Evolutionary conservation across 2,113 vertebrate genomes (phyloP).

Genomic region (Zosterops pallidus): DNA sequence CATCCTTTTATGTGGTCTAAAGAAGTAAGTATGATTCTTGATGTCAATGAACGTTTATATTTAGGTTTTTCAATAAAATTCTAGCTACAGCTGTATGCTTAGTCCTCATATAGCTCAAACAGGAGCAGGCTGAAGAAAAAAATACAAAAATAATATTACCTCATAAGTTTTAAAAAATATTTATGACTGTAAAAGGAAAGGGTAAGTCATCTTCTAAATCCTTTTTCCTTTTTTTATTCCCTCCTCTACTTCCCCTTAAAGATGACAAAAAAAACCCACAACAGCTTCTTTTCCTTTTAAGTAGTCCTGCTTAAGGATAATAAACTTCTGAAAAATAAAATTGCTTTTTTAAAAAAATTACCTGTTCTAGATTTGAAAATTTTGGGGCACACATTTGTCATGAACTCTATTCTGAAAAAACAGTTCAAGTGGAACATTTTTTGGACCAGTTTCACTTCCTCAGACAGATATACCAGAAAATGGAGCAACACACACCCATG

Average conservation of each 20-base stretch:
- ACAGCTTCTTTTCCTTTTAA: not conserved
- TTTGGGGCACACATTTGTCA: not conserved
- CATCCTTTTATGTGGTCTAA: not conserved
- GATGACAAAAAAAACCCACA: not conserved
- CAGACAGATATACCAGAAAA: not conserved
- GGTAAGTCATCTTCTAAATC: not conserved
- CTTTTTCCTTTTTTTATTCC: not conserved
- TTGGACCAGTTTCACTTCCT: not conserved
- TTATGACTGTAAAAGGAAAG: not conserved
- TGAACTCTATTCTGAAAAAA: not conserved
- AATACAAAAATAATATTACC: not conserved
- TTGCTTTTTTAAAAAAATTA: not conserved
- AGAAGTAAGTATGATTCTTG: not conserved
- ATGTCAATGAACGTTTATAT: not conserved
- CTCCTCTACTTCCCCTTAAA: not conserved
- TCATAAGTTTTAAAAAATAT: not conserved
- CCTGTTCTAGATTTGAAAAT: not conserved
- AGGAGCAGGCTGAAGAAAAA: not conserved
- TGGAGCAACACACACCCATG: not conserved
- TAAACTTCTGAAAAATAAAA: not conserved
- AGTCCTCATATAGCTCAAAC: not conserved
- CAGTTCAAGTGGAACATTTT: not conserved
- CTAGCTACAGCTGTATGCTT: not conserved
- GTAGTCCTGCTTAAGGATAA: not conserved
- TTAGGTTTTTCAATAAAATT: conserved; percentile 10